Base-by-base conservation (phyloP, 2,888 invertebrate genomes). In the Trypoxylon attenuatum region DNA sequence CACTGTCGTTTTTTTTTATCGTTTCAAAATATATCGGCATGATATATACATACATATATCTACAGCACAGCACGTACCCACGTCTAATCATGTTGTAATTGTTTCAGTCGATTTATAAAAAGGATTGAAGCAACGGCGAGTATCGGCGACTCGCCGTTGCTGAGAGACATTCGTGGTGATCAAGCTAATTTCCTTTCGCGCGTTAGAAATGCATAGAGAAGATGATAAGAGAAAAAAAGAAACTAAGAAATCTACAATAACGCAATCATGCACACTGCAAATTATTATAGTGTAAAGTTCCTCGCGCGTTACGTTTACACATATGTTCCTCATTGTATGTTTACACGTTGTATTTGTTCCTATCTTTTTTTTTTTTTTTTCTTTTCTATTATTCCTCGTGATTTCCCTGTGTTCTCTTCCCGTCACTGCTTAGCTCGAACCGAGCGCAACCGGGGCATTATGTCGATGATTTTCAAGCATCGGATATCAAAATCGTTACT, bases 241-340 rank as follows among this genome's bases (percentile, higher is more conserved):
- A n/a, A n/a, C n/a, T n/a, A n/a, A n/a, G n/a, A n/a, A n/a, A n/a
- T n/a, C n/a, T n/a, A 33, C 33, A 13, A 51, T 39, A 42, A 61
- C 60, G 60, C 58, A 54, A 61, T 54, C 46, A 71, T 53, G 52
- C 61, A 70, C 65, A 64, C 66, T 61, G 42, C 62, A 68, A 72
- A 76, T 76, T 65, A 66, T 70, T 67, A 76, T 78, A 76, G 76
- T 76, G 73, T 78, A 75, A 81, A 84, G 82, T 84, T 84, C 80
- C 83, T 83, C 71, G 73, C 71, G 79, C 78, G 77, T 81, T 80
- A 76, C 73, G 76, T 81, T 67, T 73, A 65, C 76, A 74, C 70
- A 77, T 76, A 84, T 83, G 84, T 84, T 84, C 84, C 84, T 84
- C 78, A 72, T 78, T 76, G 65, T 71, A 66, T 65, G 62, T 74